These are phyloP conservation scores for Apus apus DNA, from an alignment of 2,113 vertebrate species.

Conservation along the genomic window DNA sequence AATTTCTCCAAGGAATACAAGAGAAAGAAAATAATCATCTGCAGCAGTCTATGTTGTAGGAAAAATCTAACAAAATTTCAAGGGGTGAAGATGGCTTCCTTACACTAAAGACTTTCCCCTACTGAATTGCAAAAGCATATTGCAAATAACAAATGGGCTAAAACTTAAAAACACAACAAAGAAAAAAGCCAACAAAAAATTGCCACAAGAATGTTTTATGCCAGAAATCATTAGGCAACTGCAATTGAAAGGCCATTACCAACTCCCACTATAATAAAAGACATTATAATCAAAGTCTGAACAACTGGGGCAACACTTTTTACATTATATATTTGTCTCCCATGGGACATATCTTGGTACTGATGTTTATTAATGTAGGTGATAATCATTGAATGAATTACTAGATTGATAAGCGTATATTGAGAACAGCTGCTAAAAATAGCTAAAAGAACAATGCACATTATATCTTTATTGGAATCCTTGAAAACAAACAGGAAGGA, in stretches of 20 bases:
- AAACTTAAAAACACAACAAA: slow-evolving; percentile 30
- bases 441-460: neutral
- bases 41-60: neutral
- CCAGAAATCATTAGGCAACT: slow-evolving; percentile 56
- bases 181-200: slow-evolving; percentile 21
- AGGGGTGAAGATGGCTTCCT: neutral
- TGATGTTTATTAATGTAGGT: slow-evolving; percentile 40
- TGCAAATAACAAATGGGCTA: neutral
- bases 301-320: neutral
- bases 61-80: slow-evolving; percentile 47
- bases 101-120: neutral
- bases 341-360: slow-evolving; percentile 20
- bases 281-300: slow-evolving; percentile 26
- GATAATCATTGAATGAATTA: slow-evolving; percentile 42
- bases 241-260: slow-evolving; percentile 50
- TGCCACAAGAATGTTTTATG: slow-evolving; percentile 19
- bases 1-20: neutral
- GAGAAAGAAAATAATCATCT: neutral
- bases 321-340: slow-evolving; percentile 4
- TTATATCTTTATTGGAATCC: neutral
- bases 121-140: neutral
- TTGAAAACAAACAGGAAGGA: neutral
- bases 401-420: slow-evolving; percentile 18
- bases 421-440: slow-evolving; percentile 36
- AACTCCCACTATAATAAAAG: slow-evolving; percentile 50